Evolutionary conservation across 1,140 invertebrate genomes (phyloP).

Genomic region (Drosophila ananassae): DNA sequence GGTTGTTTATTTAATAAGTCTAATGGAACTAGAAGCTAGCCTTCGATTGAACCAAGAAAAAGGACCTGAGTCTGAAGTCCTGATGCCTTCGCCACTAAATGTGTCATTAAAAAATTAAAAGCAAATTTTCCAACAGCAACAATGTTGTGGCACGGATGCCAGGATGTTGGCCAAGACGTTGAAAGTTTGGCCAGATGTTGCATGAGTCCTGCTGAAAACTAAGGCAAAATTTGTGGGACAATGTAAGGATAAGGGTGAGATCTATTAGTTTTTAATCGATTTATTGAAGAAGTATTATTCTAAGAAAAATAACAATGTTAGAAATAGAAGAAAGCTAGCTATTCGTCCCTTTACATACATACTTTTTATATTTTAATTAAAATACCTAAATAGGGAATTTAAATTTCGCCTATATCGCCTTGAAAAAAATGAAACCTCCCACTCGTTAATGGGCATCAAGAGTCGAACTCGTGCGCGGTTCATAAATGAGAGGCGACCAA

Average conservation of each 20-base stretch:
- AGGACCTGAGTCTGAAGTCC: slow-evolving; percentile 1
- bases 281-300: too few species aligned
- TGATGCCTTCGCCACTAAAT: slow-evolving; percentile 37
- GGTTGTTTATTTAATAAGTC: not conserved
- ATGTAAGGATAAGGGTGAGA: not conserved
- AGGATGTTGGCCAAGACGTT: slow-evolving; percentile 1
- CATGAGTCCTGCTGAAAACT: not conserved
- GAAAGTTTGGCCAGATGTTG: not conserved
- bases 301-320: too few species aligned
- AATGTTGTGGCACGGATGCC: slow-evolving; percentile 46
- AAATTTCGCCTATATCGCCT: not conserved
- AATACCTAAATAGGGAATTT: not conserved
- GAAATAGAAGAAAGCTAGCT: too few species aligned
- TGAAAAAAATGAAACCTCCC: not conserved
- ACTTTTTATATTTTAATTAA: too few species aligned
- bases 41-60: not conserved
- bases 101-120: slow-evolving; percentile 79
- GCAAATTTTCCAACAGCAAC: slow-evolving; percentile 65
- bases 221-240: not conserved
- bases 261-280: not conserved
- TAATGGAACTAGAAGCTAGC: not conserved
- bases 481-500: slow-evolving; percentile 49
- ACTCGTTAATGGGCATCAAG: slow-evolving; percentile 28
- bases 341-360: too few species aligned
- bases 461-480: slow-evolving; percentile 19